Evolutionary conservation across 2,888 invertebrate genomes (phyloP).

Genomic region (Punctoribates punctum): DNA sequence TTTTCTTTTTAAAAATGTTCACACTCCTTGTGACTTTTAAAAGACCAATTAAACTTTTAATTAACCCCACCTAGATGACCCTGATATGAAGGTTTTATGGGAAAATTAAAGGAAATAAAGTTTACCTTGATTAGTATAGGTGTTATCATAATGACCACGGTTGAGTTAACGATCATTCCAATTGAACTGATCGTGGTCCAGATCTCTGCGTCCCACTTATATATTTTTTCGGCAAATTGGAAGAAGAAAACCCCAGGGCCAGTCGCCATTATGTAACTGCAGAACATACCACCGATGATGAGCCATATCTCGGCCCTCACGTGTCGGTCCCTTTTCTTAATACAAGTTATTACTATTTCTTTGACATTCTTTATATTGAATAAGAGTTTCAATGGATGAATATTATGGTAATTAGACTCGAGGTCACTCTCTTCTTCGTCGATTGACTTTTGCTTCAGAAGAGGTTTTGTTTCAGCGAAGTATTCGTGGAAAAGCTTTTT

Average conservation of each 20-base stretch:
- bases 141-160: neutral
- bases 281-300: neutral
- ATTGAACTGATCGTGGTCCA: neutral
- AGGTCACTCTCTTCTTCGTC: neutral
- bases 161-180: neutral
- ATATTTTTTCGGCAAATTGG: slow-evolving; percentile 20
- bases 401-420: neutral
- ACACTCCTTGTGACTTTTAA: no score
- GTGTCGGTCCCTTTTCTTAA: neutral
- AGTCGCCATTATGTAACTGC: neutral
- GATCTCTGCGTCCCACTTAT: neutral
- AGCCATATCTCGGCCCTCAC: slow-evolving; percentile 13
- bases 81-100: no score
- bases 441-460: neutral
- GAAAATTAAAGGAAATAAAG: neutral
- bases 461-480: neutral
- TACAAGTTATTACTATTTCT: neutral
- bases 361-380: slow-evolving; percentile 14
- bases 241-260: neutral
- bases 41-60: no score
- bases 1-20: no score
- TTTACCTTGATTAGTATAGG: slow-evolving; percentile 13
- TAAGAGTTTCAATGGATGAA: slow-evolving; percentile 2
- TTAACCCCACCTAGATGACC: no score
- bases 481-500: neutral